Evolutionary conservation across 2,888 invertebrate species (phyloP).

Genomic region (Drosophila mimetica): DNA sequence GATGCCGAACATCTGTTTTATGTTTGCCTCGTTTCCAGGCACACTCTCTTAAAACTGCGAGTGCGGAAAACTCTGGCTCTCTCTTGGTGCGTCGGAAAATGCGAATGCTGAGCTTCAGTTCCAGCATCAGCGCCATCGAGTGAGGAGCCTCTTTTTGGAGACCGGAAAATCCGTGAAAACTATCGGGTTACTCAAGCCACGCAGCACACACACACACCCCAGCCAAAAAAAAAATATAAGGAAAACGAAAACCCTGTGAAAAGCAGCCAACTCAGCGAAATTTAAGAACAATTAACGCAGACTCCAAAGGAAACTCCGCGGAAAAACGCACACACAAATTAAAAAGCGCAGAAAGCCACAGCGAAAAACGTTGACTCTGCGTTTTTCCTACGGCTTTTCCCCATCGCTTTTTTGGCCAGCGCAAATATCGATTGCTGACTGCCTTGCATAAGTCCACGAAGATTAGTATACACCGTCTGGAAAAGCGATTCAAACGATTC

Average conservation of each 20-base stretch:
- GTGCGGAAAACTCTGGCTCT: slow-evolving; percentile 11
- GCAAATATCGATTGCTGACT: slow-evolving; percentile 78
- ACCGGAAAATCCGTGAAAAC: slow-evolving; percentile 37
- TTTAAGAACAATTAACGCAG: slow-evolving; percentile 27
- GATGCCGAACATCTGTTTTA: slow-evolving; percentile 70
- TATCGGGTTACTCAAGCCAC: slow-evolving; percentile 34
- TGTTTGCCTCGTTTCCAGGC: slow-evolving; percentile 71
- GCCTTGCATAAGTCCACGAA: slow-evolving; percentile 80
- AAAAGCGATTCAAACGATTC: slow-evolving; percentile 1
- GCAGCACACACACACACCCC: slow-evolving; percentile 32
- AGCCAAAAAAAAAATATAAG: slow-evolving; percentile 6
- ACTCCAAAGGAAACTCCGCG: neutral
- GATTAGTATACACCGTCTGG: slow-evolving; percentile 48
- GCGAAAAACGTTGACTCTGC: slow-evolving; percentile 25
- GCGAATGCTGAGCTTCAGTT: slow-evolving; percentile 55
- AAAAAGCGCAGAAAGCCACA: neutral
- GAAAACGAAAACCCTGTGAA: slow-evolving; percentile 17
- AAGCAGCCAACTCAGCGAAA: slow-evolving; percentile 29
- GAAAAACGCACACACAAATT: slow-evolving; percentile 5
- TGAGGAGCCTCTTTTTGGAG: slow-evolving; percentile 55
- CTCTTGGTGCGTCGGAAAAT: slow-evolving; percentile 22
- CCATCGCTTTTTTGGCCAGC: slow-evolving; percentile 56
- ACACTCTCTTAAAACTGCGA: slow-evolving; percentile 27
- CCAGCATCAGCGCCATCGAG: slow-evolving; percentile 75
- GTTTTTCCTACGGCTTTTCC: slow-evolving; percentile 37